Base-by-base conservation (phyloP, 2,888 invertebrate genomes). In the Philopedon plagiatum region DNA sequence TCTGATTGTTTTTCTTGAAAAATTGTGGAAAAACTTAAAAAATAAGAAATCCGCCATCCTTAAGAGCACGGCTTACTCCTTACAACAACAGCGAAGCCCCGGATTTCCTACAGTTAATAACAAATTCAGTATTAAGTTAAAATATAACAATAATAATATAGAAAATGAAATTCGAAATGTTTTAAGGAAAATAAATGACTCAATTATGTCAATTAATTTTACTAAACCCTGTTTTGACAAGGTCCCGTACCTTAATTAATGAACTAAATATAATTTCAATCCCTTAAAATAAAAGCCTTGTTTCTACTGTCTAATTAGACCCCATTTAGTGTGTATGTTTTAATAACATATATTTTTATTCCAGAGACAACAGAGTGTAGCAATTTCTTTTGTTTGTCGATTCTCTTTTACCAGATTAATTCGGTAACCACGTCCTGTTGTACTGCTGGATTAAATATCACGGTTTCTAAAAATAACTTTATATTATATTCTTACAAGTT, bases 121-220 rank as follows among this genome's bases (percentile, higher is more conserved):
- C n/a, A n/a, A n/a, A n/a, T n/a, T n/a, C n/a, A n/a, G n/a, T 11
- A n/a, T 1, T 13, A 39, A 39, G 15, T 39, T n/a, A n/a, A n/a
- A n/a, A n/a, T n/a, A n/a, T n/a, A n/a, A n/a, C n/a, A n/a, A n/a
- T n/a, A n/a, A n/a, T n/a, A n/a, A n/a, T n/a, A n/a, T n/a, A n/a
- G n/a, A n/a, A 34, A 34, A 34, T 34, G n/a, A 34, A 34, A 34
- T 34, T 7, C n/a, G n/a, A 21, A 46, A 46, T 46, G 19, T 3
- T 18, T 18, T 41, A 18, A 44, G 19, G 44, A 46, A 46, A 46
- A 46, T 46, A 5, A 46, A 46, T 46, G 46, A 9, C 23, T 23
- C 9, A 46, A 46, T 46, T 46, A 23, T 46, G 9, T 44, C 44
- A 44, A 44, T 44, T 44, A 23, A 46, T 21, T 46, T 46, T 11